A percentile compares a stretch with the other conserved stretches of the same genome.
Evolutionary conservation across 2,797 vertebrate genomes (phyloP).

Genomic region (Aselliscus stoliczkanus): DNA sequence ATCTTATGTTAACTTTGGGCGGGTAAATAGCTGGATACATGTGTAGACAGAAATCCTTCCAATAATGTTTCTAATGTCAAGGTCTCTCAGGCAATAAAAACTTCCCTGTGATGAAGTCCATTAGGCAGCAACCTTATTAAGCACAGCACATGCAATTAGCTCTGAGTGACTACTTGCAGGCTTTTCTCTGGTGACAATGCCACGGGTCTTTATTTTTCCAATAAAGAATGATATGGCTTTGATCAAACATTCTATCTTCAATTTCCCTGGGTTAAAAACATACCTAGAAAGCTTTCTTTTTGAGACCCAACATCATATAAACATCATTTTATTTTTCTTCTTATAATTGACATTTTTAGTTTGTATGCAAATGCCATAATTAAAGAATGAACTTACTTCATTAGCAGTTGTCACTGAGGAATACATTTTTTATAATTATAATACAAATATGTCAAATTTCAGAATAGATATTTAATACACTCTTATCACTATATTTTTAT

Average conservation of each 20-base stretch:
- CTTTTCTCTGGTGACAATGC: constrained; percentile 14
- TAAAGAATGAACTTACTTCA: not conserved
- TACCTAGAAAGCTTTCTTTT: not conserved
- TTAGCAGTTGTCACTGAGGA: not conserved
- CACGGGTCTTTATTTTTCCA: constrained; percentile 56
- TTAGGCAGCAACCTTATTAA: constrained; percentile 67
- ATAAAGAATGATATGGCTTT: not conserved
- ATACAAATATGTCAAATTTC: not conserved
- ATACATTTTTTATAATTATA: not conserved
- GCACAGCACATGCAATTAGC: constrained; percentile 39
- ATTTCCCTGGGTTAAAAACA: constrained; percentile 37
- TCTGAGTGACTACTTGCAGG: constrained; percentile 38
- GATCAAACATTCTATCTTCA: not conserved
- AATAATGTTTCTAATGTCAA: constrained; percentile 51
- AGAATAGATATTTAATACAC: not conserved
- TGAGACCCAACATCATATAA: not conserved
- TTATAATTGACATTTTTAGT: not conserved
- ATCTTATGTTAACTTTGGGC: constrained; percentile 20
- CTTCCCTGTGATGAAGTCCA: constrained; percentile 52
- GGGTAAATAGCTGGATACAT: constrained; percentile 40
- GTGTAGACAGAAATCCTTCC: constrained; percentile 26
- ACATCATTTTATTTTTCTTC: not conserved
- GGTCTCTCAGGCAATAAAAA: constrained; percentile 65
- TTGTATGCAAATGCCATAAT: not conserved
- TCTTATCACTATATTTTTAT: not conserved